Evolutionary conservation across 2,888 invertebrate genomes (phyloP), one percentile per base, ranked within the genome.

Genomic region (Cheilosia grossa): DNA sequence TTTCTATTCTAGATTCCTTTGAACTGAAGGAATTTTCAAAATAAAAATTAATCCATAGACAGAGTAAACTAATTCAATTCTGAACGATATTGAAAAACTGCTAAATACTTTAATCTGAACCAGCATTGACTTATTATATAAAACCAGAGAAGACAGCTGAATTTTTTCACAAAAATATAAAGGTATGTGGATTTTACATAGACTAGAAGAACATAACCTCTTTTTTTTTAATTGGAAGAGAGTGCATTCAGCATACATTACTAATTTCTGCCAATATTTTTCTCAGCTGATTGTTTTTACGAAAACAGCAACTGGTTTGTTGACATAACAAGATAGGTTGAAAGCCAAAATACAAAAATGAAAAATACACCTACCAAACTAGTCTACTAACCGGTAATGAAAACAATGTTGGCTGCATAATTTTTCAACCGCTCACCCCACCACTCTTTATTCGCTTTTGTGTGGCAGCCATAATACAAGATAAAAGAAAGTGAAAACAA

Each of bases 401-500:
- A 21, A 1, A 2, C 2, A 33, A 17, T 19, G 19, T 30, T 33
- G 54, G 17, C 13, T 9, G 6, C 47, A 30, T 30, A 30, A 30
- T 27, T 42, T 64, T 58, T 15, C 19, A 19, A 17, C 24, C 2
- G 10, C 3, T 7, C 27, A 21, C 40, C 24, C 37, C 13, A n/a
- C 21, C 17, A 19, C 17, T 13, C 15, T 51, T 54, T 21, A 21
- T 42, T 49, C 15, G 3, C 13, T 53, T 0, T 37, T 37, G 37
- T 37, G 13, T 13, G 13, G 3, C 37, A 37, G 37, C 37, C 37
- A 27, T 75, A 13, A 59, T 49, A 27, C 42, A 30, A 53, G 61
- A 73, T 44, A 21, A 44, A 10, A 37, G 49, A 69, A 70, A 70
- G 69, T 64, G 21, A 9, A 75, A 70, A 53, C 58, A 47, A 56